Base-by-base conservation (phyloP, 2,888 invertebrate genomes). In the Chironomus riparius region DNA sequence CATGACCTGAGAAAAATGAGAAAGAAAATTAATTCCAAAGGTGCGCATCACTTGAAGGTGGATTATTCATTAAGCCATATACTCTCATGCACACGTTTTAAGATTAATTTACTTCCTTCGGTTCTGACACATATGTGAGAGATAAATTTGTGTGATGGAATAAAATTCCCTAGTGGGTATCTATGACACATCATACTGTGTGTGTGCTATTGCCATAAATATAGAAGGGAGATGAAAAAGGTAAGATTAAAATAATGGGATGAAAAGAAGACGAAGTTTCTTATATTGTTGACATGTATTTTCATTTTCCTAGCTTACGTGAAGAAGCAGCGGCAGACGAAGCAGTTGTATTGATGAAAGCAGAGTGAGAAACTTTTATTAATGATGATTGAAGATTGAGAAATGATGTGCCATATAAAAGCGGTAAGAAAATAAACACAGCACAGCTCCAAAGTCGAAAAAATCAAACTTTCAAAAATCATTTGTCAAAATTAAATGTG, bases 401-500 rank as follows among this genome's bases (percentile, higher is more conserved):
- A 74, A 74, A 74, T 74, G 74, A 74, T 74, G 62, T 74, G 74
- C 72, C 72, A 72, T 62, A 72, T 72, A 61, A 62, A 72, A 56
- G 56, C 72, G 72, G 72, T 72, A 15, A 56, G 56, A 18, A 3
- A 56, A n/a, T n/a, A n/a, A 18, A 56, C 18, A 56, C 47, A 21
- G 70, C 48, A 48, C 70, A 48, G 24, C 22, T 38, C 6, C 15
- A n/a, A 68, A 68, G 22, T 13, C 68, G 22, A 21, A 21, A 68
- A 13, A 28, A 74, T 74, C 65, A 74, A 74, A 68, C 74, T 68
- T 65, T 47, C 22, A 74, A 15, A 56, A 68, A 74, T 74, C 74
- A 74, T 74, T 74, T 74, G 74, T 74, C 74, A 74, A 74, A 74
- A 74, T 74, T 74, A 74, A 74, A 74, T 68, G 68, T 74, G 56